Base-by-base conservation (phyloP, 2,888 invertebrate species). In the Carpatolechia fugitivella region DNA sequence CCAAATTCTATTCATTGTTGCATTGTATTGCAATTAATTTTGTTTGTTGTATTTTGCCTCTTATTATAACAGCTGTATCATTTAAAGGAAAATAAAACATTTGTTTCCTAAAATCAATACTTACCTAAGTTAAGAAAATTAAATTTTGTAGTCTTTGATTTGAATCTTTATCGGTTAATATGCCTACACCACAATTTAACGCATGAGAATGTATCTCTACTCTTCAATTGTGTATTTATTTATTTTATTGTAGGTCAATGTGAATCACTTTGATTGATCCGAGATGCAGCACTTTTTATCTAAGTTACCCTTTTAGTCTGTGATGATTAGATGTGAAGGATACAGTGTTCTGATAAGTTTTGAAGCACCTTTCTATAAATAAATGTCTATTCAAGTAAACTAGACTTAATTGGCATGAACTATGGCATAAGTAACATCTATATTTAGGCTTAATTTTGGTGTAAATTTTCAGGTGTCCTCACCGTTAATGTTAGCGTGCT, bases 401-500 rank as follows among this genome's bases (percentile, higher is more conserved):
- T 31, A 47, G 13, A 35, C 16, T 14, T 6, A 7, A 44, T 13
- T 49, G 49, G 49, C 49, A 49, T 49, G 49, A 29, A 20, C 29
- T 46, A 4, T 36, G 16, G 35, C 13, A 16, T 20, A 24, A 24
- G 24, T 0, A 7, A 36, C 20, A 20, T 35, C 35, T 20, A 11
- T 46, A 10, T 24, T 50, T 35, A n/a, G 11, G 36, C 35, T n/a
- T 33, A 24, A 18, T 35, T 20, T 24, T 50, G 18, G 24, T 50
- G 8, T 38, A 29, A 60, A 44, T 74, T 89, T 95, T 75, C 93
- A 97, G 97, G 96, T 90, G 95, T 96, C 77, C 93, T 97, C 88
- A 95, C 95, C 74, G 97, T 98, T 68, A 97, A 97, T 91, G 97
- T 98, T 85, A 97, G 97, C 91, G 97, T 98, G 71, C 92, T 97